Evolutionary conservation across 2,797 vertebrate species (phyloP), one percentile per base, ranked within the genome.

Genomic region (Arctocebus calabarensis): DNA sequence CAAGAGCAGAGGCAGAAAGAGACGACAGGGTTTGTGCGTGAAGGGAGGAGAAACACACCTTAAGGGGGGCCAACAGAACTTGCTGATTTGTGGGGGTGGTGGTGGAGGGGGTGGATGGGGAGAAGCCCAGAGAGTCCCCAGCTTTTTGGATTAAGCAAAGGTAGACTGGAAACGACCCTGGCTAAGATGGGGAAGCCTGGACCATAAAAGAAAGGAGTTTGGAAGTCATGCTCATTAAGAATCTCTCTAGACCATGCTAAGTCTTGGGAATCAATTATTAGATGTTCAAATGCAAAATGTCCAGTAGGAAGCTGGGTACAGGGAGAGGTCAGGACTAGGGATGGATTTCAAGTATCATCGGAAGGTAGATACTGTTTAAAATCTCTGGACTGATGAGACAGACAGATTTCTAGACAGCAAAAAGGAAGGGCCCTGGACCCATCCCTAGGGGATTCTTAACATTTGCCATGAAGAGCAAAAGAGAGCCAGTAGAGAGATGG

Each of bases 11-110:
- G 20, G 43, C 43, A 40, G 4, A n/a, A 74, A n/a, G 32, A 75
- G 45, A 4, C 0, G 11, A 25, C 0, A 2, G 20, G 34, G 27
- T 25, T 7, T 37, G 23, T 27, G n/a, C 3, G 23, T 20, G 27
- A n/a, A 17, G 75, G 12, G 3, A 23, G 45, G 0, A 1, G 16
- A 34, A 40, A 66, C 4, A 4, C 4, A 9, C 8, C 0, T 10
- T n/a, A 71, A 70, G 73, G 52, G 2, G 10, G 61, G 55, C 23
- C 68, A 13, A 12, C 0, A 48, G 52, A 55, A 57, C 4, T 3
- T 7, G 48, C 1, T 14, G 29, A 32, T 0, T 27, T 3, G 48
- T 52, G 48, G 48, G 48, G 14, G 48, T 22, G 40, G 64, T 34
- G 20, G 1, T 0, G 27, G 27, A 3, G n/a, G 0, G 48, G 14